Percentiles rank a stretch among this genome's conserved stretches.
Conservation (phyloP, 2,113 vertebrate genomes). For the Ciconia boyciana region DNA sequence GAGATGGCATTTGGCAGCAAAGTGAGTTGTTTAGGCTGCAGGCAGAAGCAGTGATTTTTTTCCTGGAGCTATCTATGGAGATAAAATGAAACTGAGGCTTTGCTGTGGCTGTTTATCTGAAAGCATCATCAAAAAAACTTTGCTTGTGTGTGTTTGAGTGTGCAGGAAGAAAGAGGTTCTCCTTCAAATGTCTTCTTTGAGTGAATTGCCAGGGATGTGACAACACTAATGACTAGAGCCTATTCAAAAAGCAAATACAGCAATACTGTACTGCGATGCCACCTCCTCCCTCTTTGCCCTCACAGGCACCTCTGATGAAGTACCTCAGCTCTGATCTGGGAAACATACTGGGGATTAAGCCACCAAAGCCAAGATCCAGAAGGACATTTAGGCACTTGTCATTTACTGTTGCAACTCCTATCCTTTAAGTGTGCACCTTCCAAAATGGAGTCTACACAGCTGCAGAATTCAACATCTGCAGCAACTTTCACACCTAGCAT, state of each 20-base stretch:
- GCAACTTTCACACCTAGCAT: not conserved
- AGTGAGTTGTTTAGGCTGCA: conserved; percentile 45
- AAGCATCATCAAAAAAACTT: conserved; percentile 1
- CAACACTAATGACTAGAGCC: not conserved
- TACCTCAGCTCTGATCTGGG: not conserved
- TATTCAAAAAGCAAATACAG: not conserved
- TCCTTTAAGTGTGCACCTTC: not conserved
- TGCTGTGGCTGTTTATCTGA: conserved; percentile 1
- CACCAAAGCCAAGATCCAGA: not conserved
- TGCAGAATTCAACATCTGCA: not conserved
- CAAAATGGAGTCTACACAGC: not conserved
- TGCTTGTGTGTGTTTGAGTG: not conserved
- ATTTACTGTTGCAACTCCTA: not conserved
- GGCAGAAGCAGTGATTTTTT: not conserved
- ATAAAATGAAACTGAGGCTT: conserved; percentile 39
- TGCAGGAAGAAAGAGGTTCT: conserved; percentile 5
- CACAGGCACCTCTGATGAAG: not conserved
- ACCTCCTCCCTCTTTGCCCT: not conserved
- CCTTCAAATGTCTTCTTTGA: not conserved
- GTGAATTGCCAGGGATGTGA: not conserved
- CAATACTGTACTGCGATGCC: not conserved
- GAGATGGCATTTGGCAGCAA: conserved; percentile 55
- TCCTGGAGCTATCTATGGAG: conserved; percentile 5
- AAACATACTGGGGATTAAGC: not conserved
- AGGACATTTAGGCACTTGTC: not conserved